phyloP scores from a whole-genome alignment of 2,797 vertebrate genomes.

The Lacerta agilis region DNA sequence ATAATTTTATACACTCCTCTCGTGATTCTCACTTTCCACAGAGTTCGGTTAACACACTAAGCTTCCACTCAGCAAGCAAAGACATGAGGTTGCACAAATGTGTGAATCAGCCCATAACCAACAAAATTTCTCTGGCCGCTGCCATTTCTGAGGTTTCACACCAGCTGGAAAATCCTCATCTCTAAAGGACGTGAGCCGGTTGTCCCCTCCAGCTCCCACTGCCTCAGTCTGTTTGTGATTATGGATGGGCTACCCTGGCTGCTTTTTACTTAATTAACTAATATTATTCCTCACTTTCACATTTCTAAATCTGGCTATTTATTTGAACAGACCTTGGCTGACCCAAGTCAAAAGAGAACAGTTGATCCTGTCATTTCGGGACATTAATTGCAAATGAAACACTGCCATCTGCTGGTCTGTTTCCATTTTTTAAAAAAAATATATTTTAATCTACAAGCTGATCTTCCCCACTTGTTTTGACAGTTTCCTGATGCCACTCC shows the following conservation, averaged over 20 bases:
- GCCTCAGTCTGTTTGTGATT: constrained; percentile 30
- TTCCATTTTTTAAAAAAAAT: accelerated
- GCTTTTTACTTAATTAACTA: constrained; percentile 38
- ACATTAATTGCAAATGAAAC: constrained; percentile 68
- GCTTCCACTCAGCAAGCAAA: no score
- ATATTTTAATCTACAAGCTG: background rate
- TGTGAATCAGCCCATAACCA: background rate
- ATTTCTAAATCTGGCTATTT: constrained; percentile 35
- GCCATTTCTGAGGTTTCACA: background rate
- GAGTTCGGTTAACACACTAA: background rate
- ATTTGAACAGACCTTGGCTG: constrained; percentile 66
- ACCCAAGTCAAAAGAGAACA: constrained; percentile 60
- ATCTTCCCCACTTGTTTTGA: background rate
- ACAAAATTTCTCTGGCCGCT: constrained; percentile 11
- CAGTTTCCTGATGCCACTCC: background rate
- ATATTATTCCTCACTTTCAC: constrained; percentile 37
- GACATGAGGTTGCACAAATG: background rate
- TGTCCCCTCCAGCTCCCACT: background rate
- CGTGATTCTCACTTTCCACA: background rate
- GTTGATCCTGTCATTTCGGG: accelerated
- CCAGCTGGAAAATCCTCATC: constrained; percentile 1
- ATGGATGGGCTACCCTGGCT: constrained; percentile 10
- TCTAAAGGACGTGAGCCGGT: background rate
- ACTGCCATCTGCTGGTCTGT: constrained; percentile 77
- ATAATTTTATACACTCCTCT: no score